A percentile compares a stretch with the other conserved stretches of the same genome.
These are phyloP conservation scores for Rhea americana DNA, from an alignment of 2,113 vertebrate species.

Conservation along the genomic window DNA sequence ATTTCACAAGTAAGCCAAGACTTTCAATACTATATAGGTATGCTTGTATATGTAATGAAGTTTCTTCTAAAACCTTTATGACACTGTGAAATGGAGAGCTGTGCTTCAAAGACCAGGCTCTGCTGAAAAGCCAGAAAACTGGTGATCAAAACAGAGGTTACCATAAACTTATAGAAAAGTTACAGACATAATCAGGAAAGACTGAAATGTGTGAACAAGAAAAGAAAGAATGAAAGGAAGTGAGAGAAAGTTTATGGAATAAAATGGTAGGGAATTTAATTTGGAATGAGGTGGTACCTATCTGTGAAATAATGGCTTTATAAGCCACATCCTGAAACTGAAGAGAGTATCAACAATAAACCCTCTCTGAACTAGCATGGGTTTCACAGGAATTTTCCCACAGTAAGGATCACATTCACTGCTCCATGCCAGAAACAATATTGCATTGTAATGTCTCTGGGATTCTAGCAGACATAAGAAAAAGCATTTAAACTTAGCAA, in stretches of 20 bases:
- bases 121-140: background rate
- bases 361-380: background rate
- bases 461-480: conserved; percentile 13
- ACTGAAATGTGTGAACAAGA: background rate
- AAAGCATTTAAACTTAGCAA: background rate
- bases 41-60: background rate
- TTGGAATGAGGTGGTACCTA: background rate
- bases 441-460: background rate
- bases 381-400: conserved; percentile 42
- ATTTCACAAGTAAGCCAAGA: background rate
- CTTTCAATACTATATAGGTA: background rate
- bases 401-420: background rate
- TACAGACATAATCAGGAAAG: background rate
- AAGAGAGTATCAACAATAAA: conserved; percentile 12
- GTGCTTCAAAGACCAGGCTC: background rate
- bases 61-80: background rate
- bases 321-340: background rate
- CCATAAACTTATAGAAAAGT: background rate
- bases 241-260: background rate
- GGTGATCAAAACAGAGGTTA: background rate
- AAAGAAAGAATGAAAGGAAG: background rate
- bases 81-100: background rate
- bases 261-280: background rate
- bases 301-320: background rate
- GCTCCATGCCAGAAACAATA: conserved; percentile 10